Percentiles rank a stretch among this genome's conserved stretches.
Conservation (phyloP, 2,113 vertebrate genomes). For the Gymnobelideus leadbeateri region DNA sequence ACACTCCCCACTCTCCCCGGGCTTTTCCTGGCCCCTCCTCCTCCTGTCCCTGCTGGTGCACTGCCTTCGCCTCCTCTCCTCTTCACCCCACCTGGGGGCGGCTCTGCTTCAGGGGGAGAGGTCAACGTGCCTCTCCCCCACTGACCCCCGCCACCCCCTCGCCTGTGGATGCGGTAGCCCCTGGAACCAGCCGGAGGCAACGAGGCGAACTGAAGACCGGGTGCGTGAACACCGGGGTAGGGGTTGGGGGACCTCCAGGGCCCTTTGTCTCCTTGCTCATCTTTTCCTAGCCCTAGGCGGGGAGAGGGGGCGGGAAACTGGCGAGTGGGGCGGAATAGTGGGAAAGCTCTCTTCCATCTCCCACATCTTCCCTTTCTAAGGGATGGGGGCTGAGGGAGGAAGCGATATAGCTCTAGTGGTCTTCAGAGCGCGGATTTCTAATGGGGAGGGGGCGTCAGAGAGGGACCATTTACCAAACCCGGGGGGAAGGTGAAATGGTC, state of each 20-base stretch:
- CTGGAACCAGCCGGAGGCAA: neutral
- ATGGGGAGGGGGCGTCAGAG: neutral
- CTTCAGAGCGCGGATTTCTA: neutral
- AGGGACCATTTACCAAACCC: neutral
- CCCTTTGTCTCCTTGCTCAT: neutral
- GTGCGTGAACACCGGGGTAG: neutral
- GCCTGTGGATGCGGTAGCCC: constrained; percentile 4
- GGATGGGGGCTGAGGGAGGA: neutral
- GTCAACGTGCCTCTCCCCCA: neutral
- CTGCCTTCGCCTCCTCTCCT: neutral
- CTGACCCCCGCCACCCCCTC: neutral
- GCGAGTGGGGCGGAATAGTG: neutral
- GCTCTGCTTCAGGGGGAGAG: neutral
- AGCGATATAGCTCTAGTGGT: neutral
- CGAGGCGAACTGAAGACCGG: neutral
- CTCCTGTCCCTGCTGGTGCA: neutral
- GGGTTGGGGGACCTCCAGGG: neutral
- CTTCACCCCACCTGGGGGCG: neutral
- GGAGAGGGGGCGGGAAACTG: neutral
- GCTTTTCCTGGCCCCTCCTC: neutral
- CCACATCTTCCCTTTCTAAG: neutral
- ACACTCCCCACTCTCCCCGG: neutral
- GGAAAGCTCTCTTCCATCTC: neutral
- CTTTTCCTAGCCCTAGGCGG: neutral
- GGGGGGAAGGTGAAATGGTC: neutral